These are phyloP conservation scores for Drosophila sproati DNA, from an alignment of 1,140 invertebrate genomes.

Conservation along the genomic window DNA sequence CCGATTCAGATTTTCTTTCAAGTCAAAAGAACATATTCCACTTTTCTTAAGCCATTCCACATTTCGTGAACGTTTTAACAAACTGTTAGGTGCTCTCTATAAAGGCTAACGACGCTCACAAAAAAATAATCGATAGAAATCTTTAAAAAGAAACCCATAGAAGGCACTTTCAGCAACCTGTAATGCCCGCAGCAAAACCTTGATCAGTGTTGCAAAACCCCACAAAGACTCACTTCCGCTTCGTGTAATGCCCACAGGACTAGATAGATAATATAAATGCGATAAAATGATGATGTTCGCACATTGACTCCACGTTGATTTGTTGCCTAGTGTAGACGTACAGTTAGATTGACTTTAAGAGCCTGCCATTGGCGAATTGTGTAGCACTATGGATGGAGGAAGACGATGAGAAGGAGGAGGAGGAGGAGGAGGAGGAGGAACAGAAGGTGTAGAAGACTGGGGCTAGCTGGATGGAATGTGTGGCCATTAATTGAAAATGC, in stretches of 20 bases:
- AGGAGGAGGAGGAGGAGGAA: not conserved
- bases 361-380: slow-evolving; percentile 69
- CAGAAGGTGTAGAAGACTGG: not conserved
- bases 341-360: slow-evolving; percentile 28
- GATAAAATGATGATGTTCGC: not conserved
- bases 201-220: not conserved
- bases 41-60: too few species aligned
- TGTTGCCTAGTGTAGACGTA: slow-evolving; percentile 17
- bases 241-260: not conserved
- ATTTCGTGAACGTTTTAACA: too few species aligned
- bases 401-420: not conserved
- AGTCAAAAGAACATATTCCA: too few species aligned
- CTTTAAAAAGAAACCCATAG: too few species aligned
- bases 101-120: too few species aligned
- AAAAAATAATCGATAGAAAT: too few species aligned
- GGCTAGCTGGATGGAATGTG: slow-evolving; percentile 62
- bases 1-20: too few species aligned
- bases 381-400: slow-evolving; percentile 37
- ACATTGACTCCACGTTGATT: not conserved
- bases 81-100: too few species aligned
- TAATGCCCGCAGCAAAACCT: not conserved
- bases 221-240: not conserved
- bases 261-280: not conserved
- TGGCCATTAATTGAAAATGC: slow-evolving; percentile 82
- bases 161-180: not conserved